Evolutionary conservation across 1,140 invertebrate genomes (phyloP).

Genomic region (Venustaconcha ellipsiformis): DNA sequence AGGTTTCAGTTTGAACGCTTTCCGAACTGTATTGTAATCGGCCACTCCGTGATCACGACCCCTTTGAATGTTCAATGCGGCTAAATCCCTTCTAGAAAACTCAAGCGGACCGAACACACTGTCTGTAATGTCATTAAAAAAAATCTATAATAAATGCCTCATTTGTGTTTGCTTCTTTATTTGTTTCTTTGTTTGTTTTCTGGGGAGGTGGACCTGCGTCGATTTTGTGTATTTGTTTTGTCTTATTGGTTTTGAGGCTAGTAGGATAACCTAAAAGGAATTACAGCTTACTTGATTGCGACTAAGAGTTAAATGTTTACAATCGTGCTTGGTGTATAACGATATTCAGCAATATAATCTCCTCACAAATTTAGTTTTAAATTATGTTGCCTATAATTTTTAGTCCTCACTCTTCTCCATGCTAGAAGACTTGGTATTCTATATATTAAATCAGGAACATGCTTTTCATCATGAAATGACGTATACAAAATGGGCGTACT

Average conservation of each 20-base stretch:
- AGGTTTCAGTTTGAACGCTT: slow-evolving; percentile 70
- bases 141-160: neutral
- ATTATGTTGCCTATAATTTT: too few species aligned
- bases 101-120: slow-evolving; percentile 98
- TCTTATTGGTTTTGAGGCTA: neutral
- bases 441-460: neutral
- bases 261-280: too few species aligned
- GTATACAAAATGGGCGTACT: neutral
- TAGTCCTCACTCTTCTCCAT: neutral
- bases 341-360: too few species aligned
- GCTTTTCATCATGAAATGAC: neutral
- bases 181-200: neutral
- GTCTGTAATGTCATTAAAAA: slow-evolving; percentile 71
- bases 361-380: too few species aligned
- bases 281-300: neutral
- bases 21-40: slow-evolving; percentile 93
- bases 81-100: slow-evolving; percentile 94
- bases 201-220: neutral
- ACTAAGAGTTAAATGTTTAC: neutral
- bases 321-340: neutral
- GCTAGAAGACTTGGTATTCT: neutral
- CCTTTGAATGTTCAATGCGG: slow-evolving; percentile 97
- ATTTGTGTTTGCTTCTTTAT: neutral
- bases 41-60: slow-evolving; percentile 96
- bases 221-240: neutral